Base-by-base conservation (phyloP, 92 coral and sea anemone genomes). In the Umimayanthus chanpuru region DNA sequence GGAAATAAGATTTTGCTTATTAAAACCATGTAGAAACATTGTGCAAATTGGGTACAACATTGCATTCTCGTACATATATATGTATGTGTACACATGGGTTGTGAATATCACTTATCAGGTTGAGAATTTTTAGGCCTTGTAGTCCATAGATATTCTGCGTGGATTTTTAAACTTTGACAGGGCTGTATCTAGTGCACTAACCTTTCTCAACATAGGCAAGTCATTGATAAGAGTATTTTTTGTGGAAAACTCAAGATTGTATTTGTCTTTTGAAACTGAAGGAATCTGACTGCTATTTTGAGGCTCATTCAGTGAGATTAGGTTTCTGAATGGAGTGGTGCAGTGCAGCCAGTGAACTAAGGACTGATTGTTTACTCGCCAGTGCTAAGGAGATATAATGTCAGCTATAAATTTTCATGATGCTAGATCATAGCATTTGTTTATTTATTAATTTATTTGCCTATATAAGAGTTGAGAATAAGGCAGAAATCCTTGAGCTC, bases 231-330 rank as follows among this genome's bases (percentile, higher is more conserved):
- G 16, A 56, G 66, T 23, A 56, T 56, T 56, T 56, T 56, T 56
- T 15, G 0, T 56, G 21, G 21, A 61, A 61, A 25, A 61, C 18
- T 53, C 20, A 12, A 20, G 43, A 14, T 68, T 71, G 47, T 29
- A 68, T 83, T 43, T 83, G 61, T 83, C 20, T 16, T 70, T 26
- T 67, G 39, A 82, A 44, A 67, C 68, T 82, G 64, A 32, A 26
- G 21, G 18, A 41, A 65, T 40, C 61, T 82, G 86, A n/a, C 25
- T 14, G 23, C 74, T 67, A 70, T 81, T 81, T 81, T 65, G 70
- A 65, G 44, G 21, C 50, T 38, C 50, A 82, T 83, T 83, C 87
- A 83, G 40, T 71, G 8, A 39, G 61, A 83, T 83, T 83, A 47
- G 21, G 44, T 83, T 83, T 30, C 87, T 47, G 25, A 78, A 44